A percentile compares a stretch with the other conserved stretches of the same genome.
These are phyloP conservation scores for Phanerotoma sp. DNA, from an alignment of 2,888 invertebrate genomes.

Conservation along the genomic window DNA sequence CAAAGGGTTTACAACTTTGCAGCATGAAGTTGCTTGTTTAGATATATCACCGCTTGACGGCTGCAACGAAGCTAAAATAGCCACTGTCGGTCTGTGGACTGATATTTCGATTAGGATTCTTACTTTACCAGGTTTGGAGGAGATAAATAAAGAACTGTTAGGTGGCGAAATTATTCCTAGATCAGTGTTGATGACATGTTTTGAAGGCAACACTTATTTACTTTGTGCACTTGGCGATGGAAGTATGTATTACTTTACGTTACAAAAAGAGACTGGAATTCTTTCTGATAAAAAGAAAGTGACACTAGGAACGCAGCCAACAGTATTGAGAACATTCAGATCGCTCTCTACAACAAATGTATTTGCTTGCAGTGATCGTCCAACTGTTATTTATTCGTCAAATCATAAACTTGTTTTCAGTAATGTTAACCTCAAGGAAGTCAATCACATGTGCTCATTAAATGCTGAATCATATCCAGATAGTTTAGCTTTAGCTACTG, in stretches of 20 bases:
- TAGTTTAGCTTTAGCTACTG: slow-evolving; percentile 85
- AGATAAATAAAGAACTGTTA: slow-evolving; percentile 83
- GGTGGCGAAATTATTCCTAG: slow-evolving; percentile 97
- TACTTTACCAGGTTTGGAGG: slow-evolving; percentile 75
- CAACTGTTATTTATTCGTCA: slow-evolving; percentile 98
- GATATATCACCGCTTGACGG: slow-evolving; percentile 82
- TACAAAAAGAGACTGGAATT: slow-evolving; percentile 73
- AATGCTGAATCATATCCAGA: slow-evolving; percentile 95
- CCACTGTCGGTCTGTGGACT: slow-evolving; percentile 96
- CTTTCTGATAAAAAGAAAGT: slow-evolving; percentile 92
- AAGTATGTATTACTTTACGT: slow-evolving; percentile 92
- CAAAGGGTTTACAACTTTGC: slow-evolving; percentile 71
- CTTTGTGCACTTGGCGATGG: slow-evolving; percentile 96
- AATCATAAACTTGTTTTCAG: slow-evolving; percentile 98
- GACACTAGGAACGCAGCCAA: slow-evolving; percentile 96
- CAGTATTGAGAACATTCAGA: slow-evolving; percentile 85
- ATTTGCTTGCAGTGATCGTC: slow-evolving; percentile 98
- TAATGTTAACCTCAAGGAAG: slow-evolving; percentile 94
- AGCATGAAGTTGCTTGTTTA: slow-evolving; percentile 94
- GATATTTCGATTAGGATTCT: slow-evolving; percentile 92
- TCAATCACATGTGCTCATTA: slow-evolving; percentile 97
- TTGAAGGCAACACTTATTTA: slow-evolving; percentile 88
- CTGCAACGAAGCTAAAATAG: slow-evolving; percentile 67
- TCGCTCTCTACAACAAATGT: slow-evolving; percentile 92
- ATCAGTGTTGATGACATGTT: slow-evolving; percentile 90